Evolutionary conservation across 1,140 invertebrate species (phyloP), one percentile per base, ranked within the genome.

Genomic region (Ostrea denselamellosa): DNA sequence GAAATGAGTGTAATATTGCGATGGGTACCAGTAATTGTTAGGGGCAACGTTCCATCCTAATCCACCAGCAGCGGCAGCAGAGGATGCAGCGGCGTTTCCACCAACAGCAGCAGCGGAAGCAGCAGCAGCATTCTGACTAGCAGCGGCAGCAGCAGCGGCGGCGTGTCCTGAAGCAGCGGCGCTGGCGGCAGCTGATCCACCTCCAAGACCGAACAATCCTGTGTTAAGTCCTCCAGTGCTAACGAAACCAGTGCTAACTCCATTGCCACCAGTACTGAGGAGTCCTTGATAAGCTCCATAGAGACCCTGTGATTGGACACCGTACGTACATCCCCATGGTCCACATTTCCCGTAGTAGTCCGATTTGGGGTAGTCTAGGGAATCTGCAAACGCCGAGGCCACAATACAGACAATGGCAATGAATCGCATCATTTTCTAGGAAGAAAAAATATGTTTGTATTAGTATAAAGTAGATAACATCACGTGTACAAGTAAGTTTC

Each of bases 191-290:
- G 34, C 34, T 44, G 34, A 44, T 44, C 34, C 34, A 44, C 34
- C 34, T 44, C 34, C 34, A 44, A 44, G 34, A 44, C 34, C 34
- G 34, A 44, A n/a, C 58, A 62, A 62, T 62, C 17, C 58, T 19
- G 58, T 62, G 58, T 62, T 62, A n/a, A 62, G 58, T 14, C 58
- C 58, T 62, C 58, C 58, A 62, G 58, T 62, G 14, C 58, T n/a
- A 14, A 62, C 58, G n/a, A 62, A 12, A 19, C 58, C 58, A 62
- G 58, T 19, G 58, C 5, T 62, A 7, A 62, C 58, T 14, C 58
- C 58, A 19, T n/a, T 19, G 58, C 58, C n/a, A 62, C 58, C 58
- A 0, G 58, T 19, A n/a, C 58, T 62, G 58, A 62, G 7, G 9
- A 62, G 14, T 62, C 58, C 58, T 62, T n/a, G 17, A 62, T 62